These are phyloP conservation scores for Cynodonichthys magdalenae DNA, from an alignment of 2,797 vertebrate genomes.

Conservation along the genomic window DNA sequence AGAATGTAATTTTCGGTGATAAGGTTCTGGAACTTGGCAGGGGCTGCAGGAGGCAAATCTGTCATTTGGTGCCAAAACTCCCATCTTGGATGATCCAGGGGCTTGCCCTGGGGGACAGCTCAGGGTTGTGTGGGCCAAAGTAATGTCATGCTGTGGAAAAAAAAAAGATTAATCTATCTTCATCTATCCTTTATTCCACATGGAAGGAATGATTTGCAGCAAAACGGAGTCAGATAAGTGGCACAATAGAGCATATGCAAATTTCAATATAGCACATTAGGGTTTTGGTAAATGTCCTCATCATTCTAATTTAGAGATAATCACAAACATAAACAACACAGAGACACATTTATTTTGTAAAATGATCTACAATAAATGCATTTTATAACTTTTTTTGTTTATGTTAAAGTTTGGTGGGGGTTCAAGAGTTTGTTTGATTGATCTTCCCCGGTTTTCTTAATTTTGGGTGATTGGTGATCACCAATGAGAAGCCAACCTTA, in stretches of 20 bases:
- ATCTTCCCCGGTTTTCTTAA: too few species aligned
- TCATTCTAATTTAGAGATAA: constrained; percentile 65
- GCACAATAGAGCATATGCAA: constrained; percentile 72
- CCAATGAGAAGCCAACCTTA: too few species aligned
- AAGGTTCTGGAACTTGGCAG: constrained; percentile 82
- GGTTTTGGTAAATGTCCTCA: constrained; percentile 67
- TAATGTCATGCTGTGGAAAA: constrained; percentile 80
- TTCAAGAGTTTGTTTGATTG: constrained; percentile 10
- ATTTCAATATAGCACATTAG: constrained; percentile 67
- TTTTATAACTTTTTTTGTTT: constrained; percentile 9
- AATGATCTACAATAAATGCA: constrained; percentile 3
- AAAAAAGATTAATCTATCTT: constrained; percentile 80
- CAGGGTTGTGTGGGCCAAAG: constrained; percentile 80
- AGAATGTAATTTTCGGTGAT: constrained; percentile 84
- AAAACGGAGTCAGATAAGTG: constrained; percentile 65
- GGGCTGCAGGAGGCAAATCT: constrained; percentile 49
- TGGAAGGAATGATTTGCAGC: constrained; percentile 64
- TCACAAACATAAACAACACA: constrained; percentile 34
- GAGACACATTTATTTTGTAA: constrained; percentile 30
- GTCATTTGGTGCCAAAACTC: constrained; percentile 79
- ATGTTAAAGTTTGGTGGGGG: constrained; percentile 4
- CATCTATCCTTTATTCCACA: constrained; percentile 73
- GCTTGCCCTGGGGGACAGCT: constrained; percentile 78
- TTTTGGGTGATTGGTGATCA: too few species aligned
- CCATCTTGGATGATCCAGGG: constrained; percentile 79